These are phyloP conservation scores for Lottia scabra DNA, from an alignment of 2,888 invertebrate species.

Conservation along the genomic window DNA sequence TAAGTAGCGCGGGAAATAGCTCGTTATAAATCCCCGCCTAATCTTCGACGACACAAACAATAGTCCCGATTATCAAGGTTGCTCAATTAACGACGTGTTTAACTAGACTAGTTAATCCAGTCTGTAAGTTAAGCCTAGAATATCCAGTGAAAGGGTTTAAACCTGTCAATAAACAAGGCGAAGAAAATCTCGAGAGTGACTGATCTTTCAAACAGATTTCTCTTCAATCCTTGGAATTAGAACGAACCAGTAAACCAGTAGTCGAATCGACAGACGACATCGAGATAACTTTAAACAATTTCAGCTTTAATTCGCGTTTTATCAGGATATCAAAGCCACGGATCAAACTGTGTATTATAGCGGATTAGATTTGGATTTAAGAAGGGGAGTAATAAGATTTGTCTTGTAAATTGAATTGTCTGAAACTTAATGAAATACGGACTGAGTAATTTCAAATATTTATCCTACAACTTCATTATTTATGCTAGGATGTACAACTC, in stretches of 20 bases:
- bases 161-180: neutral
- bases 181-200: neutral
- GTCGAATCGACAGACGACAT: neutral
- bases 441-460: neutral
- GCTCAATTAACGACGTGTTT: neutral
- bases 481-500: too few relatives aligned
- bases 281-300: neutral
- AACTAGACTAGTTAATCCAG: neutral
- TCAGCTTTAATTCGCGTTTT: neutral
- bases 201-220: neutral
- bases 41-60: neutral
- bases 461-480: neutral
- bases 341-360: neutral
- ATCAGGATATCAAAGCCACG: neutral
- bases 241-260: neutral
- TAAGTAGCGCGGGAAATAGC: neutral
- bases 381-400: neutral
- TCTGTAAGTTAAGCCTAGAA: neutral
- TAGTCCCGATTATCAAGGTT: neutral
- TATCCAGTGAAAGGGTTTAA: neutral
- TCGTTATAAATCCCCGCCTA: neutral
- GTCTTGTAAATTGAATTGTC: constrained; percentile 6
- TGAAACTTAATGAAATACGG: neutral
- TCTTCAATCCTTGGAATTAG: neutral
- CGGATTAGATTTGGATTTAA: neutral